phyloP scores from a whole-genome alignment of 2,797 vertebrate species.

The Mus caroli region DNA sequence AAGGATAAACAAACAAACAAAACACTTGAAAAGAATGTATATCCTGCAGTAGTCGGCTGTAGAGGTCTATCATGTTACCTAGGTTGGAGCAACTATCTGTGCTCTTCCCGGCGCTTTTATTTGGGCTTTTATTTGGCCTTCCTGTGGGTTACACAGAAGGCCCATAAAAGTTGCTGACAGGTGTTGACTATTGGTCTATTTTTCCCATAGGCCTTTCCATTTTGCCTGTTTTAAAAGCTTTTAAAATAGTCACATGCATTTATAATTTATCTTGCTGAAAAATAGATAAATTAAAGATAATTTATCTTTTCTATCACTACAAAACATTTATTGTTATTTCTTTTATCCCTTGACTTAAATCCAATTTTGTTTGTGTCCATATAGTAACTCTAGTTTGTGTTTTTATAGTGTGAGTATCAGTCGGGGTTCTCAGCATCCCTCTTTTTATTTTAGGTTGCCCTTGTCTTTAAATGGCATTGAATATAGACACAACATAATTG shows the following conservation, averaged over 20 bases:
- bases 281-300: too few relatives aligned
- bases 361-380: neutral
- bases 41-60: neutral
- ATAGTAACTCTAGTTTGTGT: neutral
- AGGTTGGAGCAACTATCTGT: neutral
- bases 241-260: constrained; percentile 23
- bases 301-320: constrained; percentile 16
- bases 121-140: neutral
- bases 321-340: constrained; percentile 25
- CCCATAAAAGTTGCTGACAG: neutral
- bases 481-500: neutral
- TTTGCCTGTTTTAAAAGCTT: constrained; percentile 32
- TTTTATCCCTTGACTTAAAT: constrained; percentile 29
- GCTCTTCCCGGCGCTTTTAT: neutral
- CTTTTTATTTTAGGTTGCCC: neutral
- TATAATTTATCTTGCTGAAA: neutral
- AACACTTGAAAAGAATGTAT: neutral
- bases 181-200: neutral
- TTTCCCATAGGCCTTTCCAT: constrained; percentile 22
- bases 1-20: too few relatives aligned
- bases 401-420: neutral
- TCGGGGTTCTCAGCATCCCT: neutral
- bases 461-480: constrained; percentile 5
- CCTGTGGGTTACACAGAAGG: neutral
- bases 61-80: neutral